phyloP scores from a whole-genome alignment of 1,140 invertebrate species.

The Drosophila leontia region DNA sequence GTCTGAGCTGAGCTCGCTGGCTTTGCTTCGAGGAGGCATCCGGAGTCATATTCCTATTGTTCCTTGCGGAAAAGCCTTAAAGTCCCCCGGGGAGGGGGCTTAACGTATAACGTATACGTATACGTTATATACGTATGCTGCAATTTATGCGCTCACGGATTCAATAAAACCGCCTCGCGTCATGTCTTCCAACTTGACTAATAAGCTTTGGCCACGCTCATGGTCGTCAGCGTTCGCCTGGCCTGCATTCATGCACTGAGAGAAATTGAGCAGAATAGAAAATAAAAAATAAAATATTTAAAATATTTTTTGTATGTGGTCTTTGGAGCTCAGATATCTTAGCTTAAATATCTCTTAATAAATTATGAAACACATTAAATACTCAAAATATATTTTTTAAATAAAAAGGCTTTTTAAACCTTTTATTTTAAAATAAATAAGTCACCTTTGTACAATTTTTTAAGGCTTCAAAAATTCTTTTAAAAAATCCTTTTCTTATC shows the following conservation, averaged over 20 bases:
- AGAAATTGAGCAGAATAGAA: background rate
- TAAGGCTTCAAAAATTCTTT: background rate
- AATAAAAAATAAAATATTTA: background rate
- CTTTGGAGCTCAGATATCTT: background rate
- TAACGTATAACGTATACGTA: slow-evolving; percentile 1
- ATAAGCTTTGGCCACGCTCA: slow-evolving; percentile 67
- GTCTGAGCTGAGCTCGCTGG: slow-evolving; percentile 70
- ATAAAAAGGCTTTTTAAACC: no score
- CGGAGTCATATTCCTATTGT: slow-evolving; percentile 54
- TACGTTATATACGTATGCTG: slow-evolving; percentile 8
- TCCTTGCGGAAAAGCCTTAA: slow-evolving; percentile 40
- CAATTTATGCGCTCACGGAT: slow-evolving; percentile 49
- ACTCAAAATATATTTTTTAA: background rate
- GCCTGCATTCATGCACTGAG: background rate
- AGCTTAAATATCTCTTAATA: no score
- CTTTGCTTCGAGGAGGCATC: slow-evolving; percentile 40
- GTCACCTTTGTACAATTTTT: background rate
- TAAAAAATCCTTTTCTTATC: no score
- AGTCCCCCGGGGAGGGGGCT: slow-evolving; percentile 10
- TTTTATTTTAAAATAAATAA: no score
- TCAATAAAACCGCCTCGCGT: slow-evolving; percentile 62
- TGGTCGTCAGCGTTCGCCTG: slow-evolving; percentile 27
- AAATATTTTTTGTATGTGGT: background rate
- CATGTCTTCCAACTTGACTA: slow-evolving; percentile 70
- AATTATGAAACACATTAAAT: background rate